Conservation (phyloP, 2,797 vertebrate species). For the Pelobates cultripes region DNA sequence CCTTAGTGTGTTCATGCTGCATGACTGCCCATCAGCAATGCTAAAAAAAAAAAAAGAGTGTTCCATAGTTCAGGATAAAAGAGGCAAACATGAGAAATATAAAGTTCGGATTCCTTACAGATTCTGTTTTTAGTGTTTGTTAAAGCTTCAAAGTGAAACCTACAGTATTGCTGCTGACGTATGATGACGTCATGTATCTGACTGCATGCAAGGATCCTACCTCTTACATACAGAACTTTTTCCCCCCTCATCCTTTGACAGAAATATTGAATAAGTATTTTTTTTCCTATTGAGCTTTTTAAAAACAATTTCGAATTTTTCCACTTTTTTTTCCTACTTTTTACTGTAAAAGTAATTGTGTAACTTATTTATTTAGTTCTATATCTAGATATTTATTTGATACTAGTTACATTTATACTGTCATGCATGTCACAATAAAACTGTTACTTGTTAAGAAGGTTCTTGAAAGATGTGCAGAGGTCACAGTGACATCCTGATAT, state of each 20-base stretch:
- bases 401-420: not conserved
- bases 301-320: not conserved
- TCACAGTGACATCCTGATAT: not conserved
- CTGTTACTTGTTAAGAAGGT: too few species aligned
- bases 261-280: too few species aligned
- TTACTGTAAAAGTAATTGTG: not conserved
- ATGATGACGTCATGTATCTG: constrained; percentile 68
- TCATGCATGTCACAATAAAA: too few species aligned
- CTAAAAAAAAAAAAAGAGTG: not conserved
- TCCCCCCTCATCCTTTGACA: too few species aligned
- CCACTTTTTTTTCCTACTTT: too few species aligned
- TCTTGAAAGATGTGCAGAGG: not conserved
- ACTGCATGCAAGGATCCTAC: constrained; percentile 8
- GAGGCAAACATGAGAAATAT: not conserved
- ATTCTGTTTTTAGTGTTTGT: constrained; percentile 50
- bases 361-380: not conserved
- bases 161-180: constrained; percentile 20
- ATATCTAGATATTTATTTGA: not conserved
- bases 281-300: not conserved
- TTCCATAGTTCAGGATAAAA: not conserved
- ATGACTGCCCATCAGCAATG: constrained; percentile 9
- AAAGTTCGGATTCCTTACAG: constrained; percentile 57
- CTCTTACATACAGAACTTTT: too few species aligned
- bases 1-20: constrained; percentile 10
- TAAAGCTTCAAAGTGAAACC: constrained; percentile 35